These are phyloP conservation scores for Prietella phreatophila DNA, from an alignment of 2,113 vertebrate species.

Conservation along the genomic window DNA sequence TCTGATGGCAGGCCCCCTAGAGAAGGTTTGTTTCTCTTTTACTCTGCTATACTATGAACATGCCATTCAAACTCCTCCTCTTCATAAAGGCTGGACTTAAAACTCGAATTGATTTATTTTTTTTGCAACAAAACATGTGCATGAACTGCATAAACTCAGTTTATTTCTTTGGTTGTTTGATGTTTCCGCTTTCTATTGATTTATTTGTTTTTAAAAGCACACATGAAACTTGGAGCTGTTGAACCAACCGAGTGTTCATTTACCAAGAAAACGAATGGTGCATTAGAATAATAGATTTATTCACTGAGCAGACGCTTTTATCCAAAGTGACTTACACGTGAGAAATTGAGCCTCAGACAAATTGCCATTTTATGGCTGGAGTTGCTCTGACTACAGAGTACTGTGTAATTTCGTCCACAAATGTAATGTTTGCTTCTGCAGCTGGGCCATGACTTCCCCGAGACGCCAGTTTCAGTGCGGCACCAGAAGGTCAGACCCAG, in stretches of 20 bases:
- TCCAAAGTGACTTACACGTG: no score
- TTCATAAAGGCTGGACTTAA: not conserved
- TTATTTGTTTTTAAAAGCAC: no score
- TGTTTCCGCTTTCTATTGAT: no score
- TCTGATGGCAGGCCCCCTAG: slow-evolving; percentile 76
- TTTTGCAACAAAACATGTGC: no score
- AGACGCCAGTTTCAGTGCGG: slow-evolving; percentile 77
- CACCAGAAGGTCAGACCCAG: slow-evolving; percentile 82
- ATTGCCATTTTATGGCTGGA: not conserved
- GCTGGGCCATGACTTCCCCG: slow-evolving; percentile 82
- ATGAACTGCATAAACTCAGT: no score
- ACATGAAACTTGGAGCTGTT: not conserved
- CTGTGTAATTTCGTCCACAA: not conserved
- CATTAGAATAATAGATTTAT: no score
- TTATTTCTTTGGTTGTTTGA: no score
- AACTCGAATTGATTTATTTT: no score
- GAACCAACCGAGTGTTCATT: not conserved
- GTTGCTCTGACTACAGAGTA: not conserved
- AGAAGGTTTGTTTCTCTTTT: slow-evolving; percentile 78
- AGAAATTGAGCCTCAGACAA: no score
- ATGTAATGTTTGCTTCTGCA: slow-evolving; percentile 49
- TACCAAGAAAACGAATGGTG: not conserved
- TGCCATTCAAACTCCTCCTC: no score
- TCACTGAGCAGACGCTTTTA: no score
- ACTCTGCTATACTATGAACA: not conserved